Evolutionary conservation across 1,140 invertebrate species (phyloP).

Genomic region (Pantala flavescens): DNA sequence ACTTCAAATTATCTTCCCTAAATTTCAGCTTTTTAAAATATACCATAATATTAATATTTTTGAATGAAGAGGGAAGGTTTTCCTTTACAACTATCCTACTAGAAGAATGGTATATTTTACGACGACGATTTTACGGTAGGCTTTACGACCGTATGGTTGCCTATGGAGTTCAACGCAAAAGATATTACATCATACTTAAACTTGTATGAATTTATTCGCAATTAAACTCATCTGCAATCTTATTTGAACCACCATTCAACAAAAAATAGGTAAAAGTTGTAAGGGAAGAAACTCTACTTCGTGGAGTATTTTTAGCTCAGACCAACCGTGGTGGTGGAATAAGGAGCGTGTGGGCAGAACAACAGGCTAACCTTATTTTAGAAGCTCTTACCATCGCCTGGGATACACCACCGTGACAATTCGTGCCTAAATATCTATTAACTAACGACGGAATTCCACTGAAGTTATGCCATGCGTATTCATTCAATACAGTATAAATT

Average conservation of each 20-base stretch:
- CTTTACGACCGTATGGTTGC: no score
- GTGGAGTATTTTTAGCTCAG: background rate
- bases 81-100: no score
- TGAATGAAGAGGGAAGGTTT: no score
- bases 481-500: no score
- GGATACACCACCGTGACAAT: background rate
- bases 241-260: background rate
- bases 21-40: no score
- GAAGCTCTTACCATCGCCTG: background rate
- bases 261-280: background rate
- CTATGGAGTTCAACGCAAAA: no score
- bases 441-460: background rate
- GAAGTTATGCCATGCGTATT: background rate
- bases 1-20: no score
- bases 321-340: background rate
- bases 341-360: background rate
- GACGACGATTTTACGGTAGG: no score
- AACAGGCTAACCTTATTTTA: background rate
- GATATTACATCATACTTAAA: no score
- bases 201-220: no score
- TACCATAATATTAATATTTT: no score
- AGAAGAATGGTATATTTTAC: no score
- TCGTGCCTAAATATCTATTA: background rate
- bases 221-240: background rate
- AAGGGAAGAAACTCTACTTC: background rate